Evolutionary conservation across 2,888 invertebrate genomes (phyloP).

Genomic region (Phrixothrix hirtus): DNA sequence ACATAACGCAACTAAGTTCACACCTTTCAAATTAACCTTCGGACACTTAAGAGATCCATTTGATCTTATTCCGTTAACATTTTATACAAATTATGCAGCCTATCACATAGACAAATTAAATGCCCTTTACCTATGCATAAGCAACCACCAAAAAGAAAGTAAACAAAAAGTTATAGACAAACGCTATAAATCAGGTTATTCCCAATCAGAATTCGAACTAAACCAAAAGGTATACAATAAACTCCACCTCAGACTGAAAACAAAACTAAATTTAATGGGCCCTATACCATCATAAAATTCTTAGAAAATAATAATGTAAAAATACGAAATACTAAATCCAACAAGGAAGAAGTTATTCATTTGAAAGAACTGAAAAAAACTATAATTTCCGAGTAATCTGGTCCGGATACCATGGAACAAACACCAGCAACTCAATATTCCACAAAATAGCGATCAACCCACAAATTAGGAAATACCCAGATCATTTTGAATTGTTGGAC

Average conservation of each 20-base stretch:
- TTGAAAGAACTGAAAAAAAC: no score
- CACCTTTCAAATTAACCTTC: not conserved
- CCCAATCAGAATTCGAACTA: not conserved
- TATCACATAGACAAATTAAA: slow-evolving; percentile 1
- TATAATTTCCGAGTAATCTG: not conserved
- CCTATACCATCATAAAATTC: not conserved
- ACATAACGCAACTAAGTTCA: not conserved
- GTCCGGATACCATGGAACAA: not conserved
- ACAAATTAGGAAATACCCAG: slow-evolving; percentile 2
- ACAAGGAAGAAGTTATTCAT: not conserved
- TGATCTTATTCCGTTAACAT: not conserved
- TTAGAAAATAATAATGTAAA: slow-evolving; percentile 3
- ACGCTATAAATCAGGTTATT: not conserved
- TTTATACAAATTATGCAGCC: not conserved
- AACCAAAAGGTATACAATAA: not conserved
- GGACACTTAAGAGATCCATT: not conserved
- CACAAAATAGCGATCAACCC: not conserved
- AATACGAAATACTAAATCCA: slow-evolving; percentile 1
- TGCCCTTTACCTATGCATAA: no score
- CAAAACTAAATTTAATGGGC: not conserved
- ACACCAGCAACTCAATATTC: not conserved
- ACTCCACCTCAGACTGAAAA: not conserved
- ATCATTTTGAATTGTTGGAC: not conserved
- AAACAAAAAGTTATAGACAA: no score
- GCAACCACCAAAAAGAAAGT: no score